phyloP scores from a whole-genome alignment of 1,140 invertebrate species.

The Megalonaias nervosa region DNA sequence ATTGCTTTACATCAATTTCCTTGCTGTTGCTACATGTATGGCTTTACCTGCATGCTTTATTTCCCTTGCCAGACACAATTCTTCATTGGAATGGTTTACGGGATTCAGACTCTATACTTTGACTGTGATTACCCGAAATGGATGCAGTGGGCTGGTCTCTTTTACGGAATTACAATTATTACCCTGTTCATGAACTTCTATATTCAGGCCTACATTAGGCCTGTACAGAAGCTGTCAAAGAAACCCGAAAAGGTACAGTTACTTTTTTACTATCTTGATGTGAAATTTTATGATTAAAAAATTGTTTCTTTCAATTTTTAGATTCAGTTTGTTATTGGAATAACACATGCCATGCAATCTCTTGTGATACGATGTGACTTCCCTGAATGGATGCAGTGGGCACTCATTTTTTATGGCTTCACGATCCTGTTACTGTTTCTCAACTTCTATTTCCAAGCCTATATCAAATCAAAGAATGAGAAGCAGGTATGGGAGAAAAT shows the following conservation, averaged over 20 bases:
- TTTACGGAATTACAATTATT: slow-evolving; percentile 66
- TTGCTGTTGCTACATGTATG: too few species aligned
- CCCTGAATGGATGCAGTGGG: slow-evolving; percentile 95
- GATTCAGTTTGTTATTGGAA: slow-evolving; percentile 90
- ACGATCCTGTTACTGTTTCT: slow-evolving; percentile 93
- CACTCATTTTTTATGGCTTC: slow-evolving; percentile 91
- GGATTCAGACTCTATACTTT: slow-evolving; percentile 54
- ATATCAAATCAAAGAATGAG: slow-evolving; percentile 59
- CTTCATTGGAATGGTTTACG: slow-evolving; percentile 66
- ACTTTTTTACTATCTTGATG: not conserved
- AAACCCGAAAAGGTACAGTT: not conserved
- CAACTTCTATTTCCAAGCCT: slow-evolving; percentile 84
- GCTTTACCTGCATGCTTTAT: slow-evolving; percentile 33
- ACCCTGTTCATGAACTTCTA: slow-evolving; percentile 69
- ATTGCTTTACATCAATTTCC: too few species aligned
- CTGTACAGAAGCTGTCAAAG: slow-evolving; percentile 25
- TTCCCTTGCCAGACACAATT: slow-evolving; percentile 65
- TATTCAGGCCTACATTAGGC: slow-evolving; percentile 61
- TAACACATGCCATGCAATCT: slow-evolving; percentile 87
- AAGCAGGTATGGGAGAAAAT: slow-evolving; percentile 44
- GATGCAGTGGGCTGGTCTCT: slow-evolving; percentile 63
- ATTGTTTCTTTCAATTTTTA: slow-evolving; percentile 65
- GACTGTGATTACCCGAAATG: slow-evolving; percentile 64
- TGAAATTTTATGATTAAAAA: not conserved
- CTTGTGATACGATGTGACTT: slow-evolving; percentile 89